A percentile compares a stretch with the other conserved stretches of the same genome.
These are phyloP conservation scores for Phylloscopus whistleri DNA, from an alignment of 2,113 vertebrate species.

Conservation along the genomic window DNA sequence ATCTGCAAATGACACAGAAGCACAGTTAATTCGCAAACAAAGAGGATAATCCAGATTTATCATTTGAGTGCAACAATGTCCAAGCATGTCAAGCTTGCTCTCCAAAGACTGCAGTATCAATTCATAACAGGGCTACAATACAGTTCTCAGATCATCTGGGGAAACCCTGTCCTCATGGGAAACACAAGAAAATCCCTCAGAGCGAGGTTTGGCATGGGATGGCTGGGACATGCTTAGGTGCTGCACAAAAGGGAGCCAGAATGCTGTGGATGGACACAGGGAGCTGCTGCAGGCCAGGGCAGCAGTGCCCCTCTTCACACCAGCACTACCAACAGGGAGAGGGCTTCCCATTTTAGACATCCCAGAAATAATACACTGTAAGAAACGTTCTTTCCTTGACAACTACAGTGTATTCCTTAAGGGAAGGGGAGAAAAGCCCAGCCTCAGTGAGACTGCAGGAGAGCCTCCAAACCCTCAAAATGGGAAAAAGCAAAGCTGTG, in stretches of 20 bases:
- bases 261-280: rapidly evolving
- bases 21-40: neutral
- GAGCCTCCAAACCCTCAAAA: neutral
- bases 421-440: neutral
- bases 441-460: neutral
- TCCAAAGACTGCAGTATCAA: neutral
- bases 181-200: neutral
- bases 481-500: neutral
- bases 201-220: rapidly evolving
- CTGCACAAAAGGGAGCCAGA: neutral
- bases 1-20: constrained; percentile 69
- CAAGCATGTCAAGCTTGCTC: rapidly evolving
- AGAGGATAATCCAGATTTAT: neutral
- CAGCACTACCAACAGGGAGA: neutral
- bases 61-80: neutral
- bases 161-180: neutral
- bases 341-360: neutral
- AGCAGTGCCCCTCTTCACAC: rapidly evolving
- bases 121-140: neutral
- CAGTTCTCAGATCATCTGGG: neutral
- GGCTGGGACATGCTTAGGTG: rapidly evolving
- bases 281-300: neutral
- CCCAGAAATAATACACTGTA: neutral
- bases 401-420: neutral
- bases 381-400: neutral